Percentiles rank a stretch among this genome's conserved stretches.
These are phyloP conservation scores for Florisuga fusca DNA, from an alignment of 2,797 vertebrate species.

Conservation along the genomic window DNA sequence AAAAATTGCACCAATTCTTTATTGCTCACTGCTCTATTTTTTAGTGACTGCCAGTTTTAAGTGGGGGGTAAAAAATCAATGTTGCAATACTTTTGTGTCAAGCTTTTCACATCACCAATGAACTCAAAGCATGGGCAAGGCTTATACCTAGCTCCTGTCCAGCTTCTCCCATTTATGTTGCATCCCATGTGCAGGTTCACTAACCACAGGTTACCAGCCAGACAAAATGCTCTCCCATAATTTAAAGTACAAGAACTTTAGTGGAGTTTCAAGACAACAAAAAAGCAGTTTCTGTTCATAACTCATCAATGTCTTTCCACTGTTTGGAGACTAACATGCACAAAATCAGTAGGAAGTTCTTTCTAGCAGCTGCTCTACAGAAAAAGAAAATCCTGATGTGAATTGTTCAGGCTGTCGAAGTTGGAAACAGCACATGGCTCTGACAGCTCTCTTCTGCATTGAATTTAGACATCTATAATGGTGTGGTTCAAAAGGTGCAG, in stretches of 20 bases:
- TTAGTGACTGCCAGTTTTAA: neutral
- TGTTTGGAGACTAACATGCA: slow-evolving; percentile 11
- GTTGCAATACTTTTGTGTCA: neutral
- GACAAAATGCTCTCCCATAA: neutral
- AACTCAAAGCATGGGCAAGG: neutral
- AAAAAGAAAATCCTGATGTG: neutral
- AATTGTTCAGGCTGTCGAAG: slow-evolving; percentile 19
- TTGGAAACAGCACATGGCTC: accelerated
- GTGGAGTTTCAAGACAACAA: neutral
- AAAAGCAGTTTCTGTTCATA: neutral
- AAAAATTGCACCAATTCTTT: neutral
- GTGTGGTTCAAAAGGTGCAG: neutral
- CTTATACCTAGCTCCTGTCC: neutral
- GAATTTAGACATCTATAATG: neutral
- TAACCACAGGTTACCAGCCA: neutral
- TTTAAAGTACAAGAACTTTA: neutral
- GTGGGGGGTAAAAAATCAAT: neutral
- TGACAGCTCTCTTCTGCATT: neutral
- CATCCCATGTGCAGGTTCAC: neutral
- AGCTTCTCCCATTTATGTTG: neutral
- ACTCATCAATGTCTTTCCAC: neutral
- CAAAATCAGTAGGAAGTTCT: neutral
- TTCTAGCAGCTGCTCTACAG: neutral
- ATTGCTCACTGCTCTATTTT: neutral
- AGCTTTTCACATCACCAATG: neutral